A percentile compares a stretch with the other conserved stretches of the same genome.
These are phyloP conservation scores for Rhea americana DNA, from an alignment of 2,113 vertebrate genomes.

Conservation along the genomic window DNA sequence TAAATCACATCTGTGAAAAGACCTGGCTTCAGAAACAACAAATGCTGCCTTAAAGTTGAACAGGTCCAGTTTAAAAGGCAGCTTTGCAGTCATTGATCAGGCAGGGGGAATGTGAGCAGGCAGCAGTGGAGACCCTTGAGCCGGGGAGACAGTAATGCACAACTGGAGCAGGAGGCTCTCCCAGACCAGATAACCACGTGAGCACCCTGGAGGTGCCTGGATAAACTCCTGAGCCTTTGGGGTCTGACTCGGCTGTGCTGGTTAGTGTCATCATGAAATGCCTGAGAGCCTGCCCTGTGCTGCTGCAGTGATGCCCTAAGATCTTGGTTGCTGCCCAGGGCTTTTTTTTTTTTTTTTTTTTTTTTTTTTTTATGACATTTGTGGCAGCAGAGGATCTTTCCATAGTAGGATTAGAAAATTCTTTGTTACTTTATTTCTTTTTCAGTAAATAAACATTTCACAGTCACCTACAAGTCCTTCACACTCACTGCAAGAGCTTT, in stretches of 20 bases:
- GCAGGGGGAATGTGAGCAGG: not conserved
- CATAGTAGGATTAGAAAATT: not conserved
- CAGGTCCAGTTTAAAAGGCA: not conserved
- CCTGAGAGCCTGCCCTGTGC: not conserved
- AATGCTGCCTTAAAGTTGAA: not conserved
- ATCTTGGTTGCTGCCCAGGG: not conserved
- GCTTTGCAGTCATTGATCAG: accelerated
- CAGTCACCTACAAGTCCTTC: not conserved
- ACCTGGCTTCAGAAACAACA: not conserved
- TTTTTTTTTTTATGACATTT: not conserved
- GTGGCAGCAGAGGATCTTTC: not conserved
- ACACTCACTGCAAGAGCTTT: not conserved
- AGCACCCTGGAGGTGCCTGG: not conserved
- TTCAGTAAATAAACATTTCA: not conserved
- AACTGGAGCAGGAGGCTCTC: not conserved
- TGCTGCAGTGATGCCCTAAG: not conserved
- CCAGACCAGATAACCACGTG: accelerated
- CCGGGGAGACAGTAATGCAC: not conserved
- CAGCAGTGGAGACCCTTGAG: not conserved
- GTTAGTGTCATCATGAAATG: not conserved
- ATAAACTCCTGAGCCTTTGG: not conserved
- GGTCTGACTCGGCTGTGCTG: not conserved
- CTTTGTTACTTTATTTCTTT: not conserved
- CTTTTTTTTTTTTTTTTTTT: not conserved
- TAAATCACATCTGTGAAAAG: not conserved